A percentile compares a stretch with the other conserved stretches of the same genome.
These are phyloP conservation scores for Parthenolecanium corni DNA, from an alignment of 2,888 invertebrate species.

Conservation along the genomic window DNA sequence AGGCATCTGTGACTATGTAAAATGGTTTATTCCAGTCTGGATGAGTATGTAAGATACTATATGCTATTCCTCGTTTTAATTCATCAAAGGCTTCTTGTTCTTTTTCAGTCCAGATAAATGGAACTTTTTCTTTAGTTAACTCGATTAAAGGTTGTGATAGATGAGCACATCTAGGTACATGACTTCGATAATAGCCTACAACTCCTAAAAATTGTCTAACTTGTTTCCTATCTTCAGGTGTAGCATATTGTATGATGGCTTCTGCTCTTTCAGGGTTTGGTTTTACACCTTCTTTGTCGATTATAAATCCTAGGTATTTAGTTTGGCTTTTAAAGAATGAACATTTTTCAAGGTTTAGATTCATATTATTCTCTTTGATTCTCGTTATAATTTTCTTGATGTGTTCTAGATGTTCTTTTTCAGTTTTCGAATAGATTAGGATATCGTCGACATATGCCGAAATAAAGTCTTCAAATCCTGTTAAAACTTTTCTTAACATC, in stretches of 20 bases:
- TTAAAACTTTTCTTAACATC: no score
- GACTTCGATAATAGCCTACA: neutral
- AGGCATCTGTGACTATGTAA: no score
- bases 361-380: no score
- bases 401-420: neutral
- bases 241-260: no score
- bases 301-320: neutral
- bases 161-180: neutral
- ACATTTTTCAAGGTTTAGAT: neutral
- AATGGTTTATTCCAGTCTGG: no score
- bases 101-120: neutral
- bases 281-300: neutral
- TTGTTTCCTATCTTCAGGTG: no score
- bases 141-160: neutral
- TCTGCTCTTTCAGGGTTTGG: no score
- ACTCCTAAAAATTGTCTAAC: neutral
- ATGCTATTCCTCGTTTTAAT: neutral
- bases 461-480: neutral
- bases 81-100: neutral
- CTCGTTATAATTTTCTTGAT: neutral
- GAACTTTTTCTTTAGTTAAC: neutral
- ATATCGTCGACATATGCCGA: neutral
- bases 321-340: neutral
- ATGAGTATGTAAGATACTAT: neutral
- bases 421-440: neutral